These are phyloP conservation scores for Ceratina calcarata DNA, from an alignment of 1,140 invertebrate genomes.

Conservation along the genomic window DNA sequence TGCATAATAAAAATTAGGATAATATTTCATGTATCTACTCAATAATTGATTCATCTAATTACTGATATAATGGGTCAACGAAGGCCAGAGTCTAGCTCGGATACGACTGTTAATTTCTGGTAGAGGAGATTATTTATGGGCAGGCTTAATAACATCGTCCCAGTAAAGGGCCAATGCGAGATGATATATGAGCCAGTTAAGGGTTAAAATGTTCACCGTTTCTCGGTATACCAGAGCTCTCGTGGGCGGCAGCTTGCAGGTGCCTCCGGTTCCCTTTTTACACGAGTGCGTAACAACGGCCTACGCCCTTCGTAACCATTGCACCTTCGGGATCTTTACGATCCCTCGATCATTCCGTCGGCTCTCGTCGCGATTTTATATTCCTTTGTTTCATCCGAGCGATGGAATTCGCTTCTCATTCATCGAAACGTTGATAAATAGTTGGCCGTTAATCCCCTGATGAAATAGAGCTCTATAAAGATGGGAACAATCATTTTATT, in stretches of 20 bases:
- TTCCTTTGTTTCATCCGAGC: constrained; percentile 26
- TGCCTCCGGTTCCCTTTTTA: constrained; percentile 70
- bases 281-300: constrained; percentile 66
- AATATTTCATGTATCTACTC: too few relatives aligned
- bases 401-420: constrained; percentile 21
- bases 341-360: constrained; percentile 31
- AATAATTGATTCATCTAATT: background rate
- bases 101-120: constrained; percentile 10
- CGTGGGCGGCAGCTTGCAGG: constrained; percentile 74
- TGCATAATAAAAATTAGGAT: too few relatives aligned
- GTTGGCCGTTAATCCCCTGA: background rate
- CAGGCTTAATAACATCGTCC: constrained; percentile 24
- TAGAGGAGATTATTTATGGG: background rate
- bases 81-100: background rate
- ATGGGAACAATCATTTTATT: background rate
- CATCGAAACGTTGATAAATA: background rate
- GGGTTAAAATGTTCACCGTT: constrained; percentile 64
- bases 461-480: too few relatives aligned
- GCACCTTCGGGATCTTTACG: constrained; percentile 53
- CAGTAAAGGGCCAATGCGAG: background rate
- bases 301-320: constrained; percentile 54
- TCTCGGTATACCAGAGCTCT: constrained; percentile 50
- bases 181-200: constrained; percentile 45
- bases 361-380: constrained; percentile 27
- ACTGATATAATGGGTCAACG: background rate